Conservation (phyloP, 2,888 invertebrate genomes). For the Agriotes lineatus region DNA sequence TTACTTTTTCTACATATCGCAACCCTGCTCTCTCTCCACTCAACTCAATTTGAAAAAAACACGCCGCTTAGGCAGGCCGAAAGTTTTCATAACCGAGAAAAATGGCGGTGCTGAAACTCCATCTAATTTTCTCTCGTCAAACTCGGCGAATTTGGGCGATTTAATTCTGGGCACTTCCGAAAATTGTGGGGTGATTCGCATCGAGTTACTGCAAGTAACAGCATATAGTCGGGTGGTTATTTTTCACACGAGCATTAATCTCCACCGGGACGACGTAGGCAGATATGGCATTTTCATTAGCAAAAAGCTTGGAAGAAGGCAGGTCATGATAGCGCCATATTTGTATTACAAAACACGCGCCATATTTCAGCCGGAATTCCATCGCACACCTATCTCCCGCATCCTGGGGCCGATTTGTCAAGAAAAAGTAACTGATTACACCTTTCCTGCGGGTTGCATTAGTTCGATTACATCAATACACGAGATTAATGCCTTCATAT, state of each 20-base stretch:
- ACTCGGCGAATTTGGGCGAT: background rate
- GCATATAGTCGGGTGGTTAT: background rate
- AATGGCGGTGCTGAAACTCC: background rate
- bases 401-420: slow-evolving; percentile 58
- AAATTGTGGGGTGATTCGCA: slow-evolving; percentile 14
- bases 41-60: too few species aligned
- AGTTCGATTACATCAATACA: slow-evolving; percentile 63
- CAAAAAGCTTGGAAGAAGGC: slow-evolving; percentile 32
- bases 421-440: slow-evolving; percentile 59
- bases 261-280: background rate
- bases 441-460: slow-evolving; percentile 58
- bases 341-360: slow-evolving; percentile 30
- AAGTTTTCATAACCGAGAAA: background rate
- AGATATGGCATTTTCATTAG: slow-evolving; percentile 39
- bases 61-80: too few species aligned
- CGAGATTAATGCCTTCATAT: slow-evolving; percentile 60
- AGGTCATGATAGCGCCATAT: slow-evolving; percentile 19
- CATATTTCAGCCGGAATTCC: slow-evolving; percentile 28
- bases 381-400: slow-evolving; percentile 25
- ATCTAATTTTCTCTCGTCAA: background rate
- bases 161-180: background rate
- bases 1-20: too few species aligned
- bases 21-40: too few species aligned
- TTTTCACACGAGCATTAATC: slow-evolving; percentile 13
- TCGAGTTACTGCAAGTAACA: background rate